A percentile compares a stretch with the other conserved stretches of the same genome.
These are phyloP conservation scores for Clarias fuscus DNA, from an alignment of 2,797 vertebrate genomes.

Conservation along the genomic window DNA sequence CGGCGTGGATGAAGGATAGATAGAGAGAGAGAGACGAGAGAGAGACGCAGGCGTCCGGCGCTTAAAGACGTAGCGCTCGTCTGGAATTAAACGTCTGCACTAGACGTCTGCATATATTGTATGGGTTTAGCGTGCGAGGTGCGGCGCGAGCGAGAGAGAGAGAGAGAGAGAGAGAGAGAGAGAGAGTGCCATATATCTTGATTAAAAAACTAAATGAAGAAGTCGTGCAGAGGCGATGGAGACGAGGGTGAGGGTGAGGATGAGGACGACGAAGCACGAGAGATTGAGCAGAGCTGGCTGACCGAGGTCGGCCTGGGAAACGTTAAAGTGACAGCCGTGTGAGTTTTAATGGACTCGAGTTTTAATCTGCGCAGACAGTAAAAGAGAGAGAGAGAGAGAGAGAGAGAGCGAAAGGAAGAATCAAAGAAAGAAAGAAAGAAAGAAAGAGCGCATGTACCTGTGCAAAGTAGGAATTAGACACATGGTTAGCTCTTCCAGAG, in stretches of 20 bases:
- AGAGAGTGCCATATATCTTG: constrained; percentile 64
- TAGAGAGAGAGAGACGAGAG: too few species aligned
- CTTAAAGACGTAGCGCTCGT: constrained; percentile 67
- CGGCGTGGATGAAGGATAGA: constrained; percentile 67
- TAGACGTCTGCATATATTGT: constrained; percentile 69
- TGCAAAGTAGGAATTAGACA: constrained; percentile 70
- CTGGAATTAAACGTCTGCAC: constrained; percentile 74
- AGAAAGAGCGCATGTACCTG: constrained; percentile 47
- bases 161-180: constrained; percentile 58
- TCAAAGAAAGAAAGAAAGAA: constrained; percentile 34
- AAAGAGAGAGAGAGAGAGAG: neutral
- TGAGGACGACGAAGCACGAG: constrained; percentile 29
- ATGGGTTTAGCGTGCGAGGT: constrained; percentile 47
- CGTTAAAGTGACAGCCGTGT: constrained; percentile 55
- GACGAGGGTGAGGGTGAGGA: constrained; percentile 37
- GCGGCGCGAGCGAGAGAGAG: constrained; percentile 54
- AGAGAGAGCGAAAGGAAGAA: constrained; percentile 10
- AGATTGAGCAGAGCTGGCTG: constrained; percentile 7
- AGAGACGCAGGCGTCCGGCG: constrained; percentile 66
- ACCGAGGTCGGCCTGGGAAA: constrained; percentile 50
- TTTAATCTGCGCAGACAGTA: constrained; percentile 55
- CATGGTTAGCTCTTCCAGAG: constrained; percentile 65
- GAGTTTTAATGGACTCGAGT: constrained; percentile 58
- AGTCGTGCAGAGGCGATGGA: constrained; percentile 31
- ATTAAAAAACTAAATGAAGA: constrained; percentile 68